phyloP scores from a whole-genome alignment of 2,797 vertebrate species.

The Siniperca undulata region DNA sequence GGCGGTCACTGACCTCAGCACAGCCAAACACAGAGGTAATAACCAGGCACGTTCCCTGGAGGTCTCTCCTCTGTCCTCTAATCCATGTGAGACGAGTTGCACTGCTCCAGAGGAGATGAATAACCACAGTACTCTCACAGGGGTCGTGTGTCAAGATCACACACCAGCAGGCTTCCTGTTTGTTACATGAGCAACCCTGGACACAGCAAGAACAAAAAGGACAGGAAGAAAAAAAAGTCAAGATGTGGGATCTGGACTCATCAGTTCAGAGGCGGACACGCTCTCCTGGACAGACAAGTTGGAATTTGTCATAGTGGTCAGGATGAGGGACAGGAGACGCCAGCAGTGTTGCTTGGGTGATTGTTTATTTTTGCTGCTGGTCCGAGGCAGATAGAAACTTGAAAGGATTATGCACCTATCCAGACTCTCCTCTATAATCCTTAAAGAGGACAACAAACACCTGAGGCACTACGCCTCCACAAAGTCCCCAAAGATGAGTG shows the following conservation, averaged over 20 bases:
- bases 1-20: slow-evolving; percentile 57
- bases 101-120: slow-evolving; percentile 67
- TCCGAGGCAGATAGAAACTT: slow-evolving; percentile 48
- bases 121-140: slow-evolving; percentile 50
- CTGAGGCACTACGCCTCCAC: slow-evolving; percentile 61
- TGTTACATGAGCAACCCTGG: slow-evolving; percentile 40
- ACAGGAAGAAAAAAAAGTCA: slow-evolving; percentile 10
- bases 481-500: slow-evolving; percentile 55
- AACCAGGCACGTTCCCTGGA: slow-evolving; percentile 66
- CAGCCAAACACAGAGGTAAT: slow-evolving; percentile 71
- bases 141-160: slow-evolving; percentile 72
- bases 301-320: slow-evolving; percentile 41
- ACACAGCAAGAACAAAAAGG: slow-evolving; percentile 32
- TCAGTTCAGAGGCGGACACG: slow-evolving; percentile 55
- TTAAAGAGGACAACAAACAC: slow-evolving; percentile 75
- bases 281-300: slow-evolving; percentile 48
- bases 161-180: slow-evolving; percentile 48
- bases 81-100: slow-evolving; percentile 57
- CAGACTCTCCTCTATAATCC: slow-evolving; percentile 65
- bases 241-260: slow-evolving; percentile 44
- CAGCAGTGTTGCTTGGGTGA: neutral
- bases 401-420: slow-evolving; percentile 63
- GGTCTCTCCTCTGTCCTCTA: slow-evolving; percentile 56
- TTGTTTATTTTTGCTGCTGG: slow-evolving; percentile 47
- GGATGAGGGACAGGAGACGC: slow-evolving; percentile 11